A percentile compares a stretch with the other conserved stretches of the same genome.
These are phyloP conservation scores for Mamestra brassicae DNA, from an alignment of 2,888 invertebrate species.

Conservation along the genomic window DNA sequence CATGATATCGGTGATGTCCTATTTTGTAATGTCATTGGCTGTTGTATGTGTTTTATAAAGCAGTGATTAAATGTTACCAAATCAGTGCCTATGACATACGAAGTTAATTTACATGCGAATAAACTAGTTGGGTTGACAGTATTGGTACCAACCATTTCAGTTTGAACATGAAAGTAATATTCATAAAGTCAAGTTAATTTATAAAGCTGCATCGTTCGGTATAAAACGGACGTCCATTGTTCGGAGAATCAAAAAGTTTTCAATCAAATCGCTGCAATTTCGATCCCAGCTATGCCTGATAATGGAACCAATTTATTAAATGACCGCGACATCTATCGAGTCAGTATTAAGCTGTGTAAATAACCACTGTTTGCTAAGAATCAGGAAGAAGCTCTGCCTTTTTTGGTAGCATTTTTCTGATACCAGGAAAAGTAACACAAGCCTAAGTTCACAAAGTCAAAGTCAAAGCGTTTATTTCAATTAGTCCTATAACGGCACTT, in stretches of 20 bases:
- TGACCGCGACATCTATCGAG: conserved; percentile 63
- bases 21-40: background rate
- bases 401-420: background rate
- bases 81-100: background rate
- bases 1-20: background rate
- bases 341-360: conserved; percentile 48
- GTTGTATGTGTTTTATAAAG: background rate
- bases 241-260: conserved; percentile 72
- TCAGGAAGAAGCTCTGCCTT: background rate
- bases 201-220: conserved; percentile 32
- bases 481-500: background rate
- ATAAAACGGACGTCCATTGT: conserved; percentile 49
- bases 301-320: conserved; percentile 73
- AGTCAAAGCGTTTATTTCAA: too few relatives aligned
- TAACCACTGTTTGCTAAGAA: conserved; percentile 37
- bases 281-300: conserved; percentile 70
- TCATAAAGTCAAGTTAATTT: conserved; percentile 27
- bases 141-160: background rate
- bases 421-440: background rate
- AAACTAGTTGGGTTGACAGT: background rate
- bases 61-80: background rate
- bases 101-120: conserved; percentile 4
- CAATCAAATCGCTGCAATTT: conserved; percentile 71
- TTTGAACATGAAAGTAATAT: conserved; percentile 8
- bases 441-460: too few relatives aligned